phyloP scores from a whole-genome alignment of 2,888 invertebrate species.

The Eumerus sabulonum region DNA sequence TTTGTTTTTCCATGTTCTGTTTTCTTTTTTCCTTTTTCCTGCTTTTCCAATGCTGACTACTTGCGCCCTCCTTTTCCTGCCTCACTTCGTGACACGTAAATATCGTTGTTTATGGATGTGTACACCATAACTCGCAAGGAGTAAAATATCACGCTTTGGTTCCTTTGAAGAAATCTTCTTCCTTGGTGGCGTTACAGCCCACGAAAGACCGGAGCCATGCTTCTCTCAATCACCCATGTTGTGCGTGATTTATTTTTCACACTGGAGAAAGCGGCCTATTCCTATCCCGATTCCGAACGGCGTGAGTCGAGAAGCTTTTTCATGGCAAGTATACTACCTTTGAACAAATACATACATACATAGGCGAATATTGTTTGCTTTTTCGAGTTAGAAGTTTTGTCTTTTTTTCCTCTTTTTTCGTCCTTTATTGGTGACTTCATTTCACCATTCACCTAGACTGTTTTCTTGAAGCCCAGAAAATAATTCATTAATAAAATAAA shows the following conservation, averaged over 20 bases:
- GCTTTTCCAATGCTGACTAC: too few relatives aligned
- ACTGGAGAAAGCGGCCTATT: too few relatives aligned
- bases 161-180: constrained; percentile 31
- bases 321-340: too few relatives aligned
- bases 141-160: background rate
- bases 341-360: too few relatives aligned
- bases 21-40: constrained; percentile 4
- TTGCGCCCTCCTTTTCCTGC: background rate
- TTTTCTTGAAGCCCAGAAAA: background rate
- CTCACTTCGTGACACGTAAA: constrained; percentile 32
- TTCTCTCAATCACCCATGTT: too few relatives aligned
- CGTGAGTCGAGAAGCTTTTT: too few relatives aligned
- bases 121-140: constrained; percentile 12
- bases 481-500: background rate
- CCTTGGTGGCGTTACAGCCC: too few relatives aligned
- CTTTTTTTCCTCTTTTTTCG: background rate
- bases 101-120: constrained; percentile 46
- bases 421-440: constrained; percentile 5
- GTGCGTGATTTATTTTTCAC: too few relatives aligned
- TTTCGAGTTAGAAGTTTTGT: constrained; percentile 22
- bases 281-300: too few relatives aligned
- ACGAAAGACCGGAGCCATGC: too few relatives aligned
- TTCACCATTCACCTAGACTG: background rate
- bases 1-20: background rate
- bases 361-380: constrained; percentile 49